Evolutionary conservation across 2,888 invertebrate species (phyloP).

Genomic region (Hypercompe scribonia): DNA sequence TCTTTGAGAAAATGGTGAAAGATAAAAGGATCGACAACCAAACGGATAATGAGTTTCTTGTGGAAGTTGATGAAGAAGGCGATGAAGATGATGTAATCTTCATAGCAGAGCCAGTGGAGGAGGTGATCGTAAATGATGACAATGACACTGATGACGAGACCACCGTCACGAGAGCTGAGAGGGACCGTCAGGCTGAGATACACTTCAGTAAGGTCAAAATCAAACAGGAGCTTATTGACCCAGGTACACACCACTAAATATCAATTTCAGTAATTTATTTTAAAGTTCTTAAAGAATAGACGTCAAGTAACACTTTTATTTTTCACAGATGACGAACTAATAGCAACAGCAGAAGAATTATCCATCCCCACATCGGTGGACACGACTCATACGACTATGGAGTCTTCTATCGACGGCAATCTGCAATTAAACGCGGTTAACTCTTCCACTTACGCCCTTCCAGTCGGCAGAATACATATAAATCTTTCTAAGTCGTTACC

Average conservation of each 20-base stretch:
- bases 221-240: slow-evolving; percentile 90
- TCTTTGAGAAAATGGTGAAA: slow-evolving; percentile 59
- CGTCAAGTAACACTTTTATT: background rate
- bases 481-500: slow-evolving; percentile 91
- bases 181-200: slow-evolving; percentile 65
- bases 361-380: slow-evolving; percentile 72
- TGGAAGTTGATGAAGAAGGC: slow-evolving; percentile 78
- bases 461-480: slow-evolving; percentile 90
- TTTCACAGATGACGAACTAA: slow-evolving; percentile 80
- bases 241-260: slow-evolving; percentile 71
- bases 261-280: no score
- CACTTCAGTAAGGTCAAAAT: slow-evolving; percentile 86
- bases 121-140: slow-evolving; percentile 89
- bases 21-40: slow-evolving; percentile 72
- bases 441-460: slow-evolving; percentile 70
- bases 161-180: slow-evolving; percentile 57
- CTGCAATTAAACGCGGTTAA: slow-evolving; percentile 87
- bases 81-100: slow-evolving; percentile 91
- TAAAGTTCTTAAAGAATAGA: no score
- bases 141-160: slow-evolving; percentile 87
- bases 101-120: slow-evolving; percentile 89
- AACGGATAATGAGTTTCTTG: slow-evolving; percentile 76
- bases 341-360: slow-evolving; percentile 82
- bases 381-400: slow-evolving; percentile 85
- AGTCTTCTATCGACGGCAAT: slow-evolving; percentile 92